Conservation (phyloP, 1,140 invertebrate genomes). For the Temnothorax nylanderi region DNA sequence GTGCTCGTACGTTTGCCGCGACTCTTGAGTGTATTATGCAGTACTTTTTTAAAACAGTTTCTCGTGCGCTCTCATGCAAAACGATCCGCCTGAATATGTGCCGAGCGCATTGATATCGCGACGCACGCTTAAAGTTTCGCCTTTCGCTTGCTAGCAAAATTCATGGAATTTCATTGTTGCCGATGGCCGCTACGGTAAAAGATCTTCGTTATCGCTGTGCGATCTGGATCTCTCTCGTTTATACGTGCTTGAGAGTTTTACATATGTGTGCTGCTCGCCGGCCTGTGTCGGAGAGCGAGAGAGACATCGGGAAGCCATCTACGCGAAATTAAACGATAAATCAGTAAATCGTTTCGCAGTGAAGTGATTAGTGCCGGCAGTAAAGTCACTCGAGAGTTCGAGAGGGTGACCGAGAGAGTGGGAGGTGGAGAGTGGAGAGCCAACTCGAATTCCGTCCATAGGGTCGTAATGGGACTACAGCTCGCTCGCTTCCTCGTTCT, state of each 20-base stretch:
- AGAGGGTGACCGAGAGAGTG: slow-evolving; percentile 30
- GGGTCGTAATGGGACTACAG: not conserved
- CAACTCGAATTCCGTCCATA: slow-evolving; percentile 44
- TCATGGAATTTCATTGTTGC: slow-evolving; percentile 46
- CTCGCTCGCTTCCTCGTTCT: slow-evolving; percentile 6
- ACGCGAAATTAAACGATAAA: slow-evolving; percentile 74
- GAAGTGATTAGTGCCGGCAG: slow-evolving; percentile 72
- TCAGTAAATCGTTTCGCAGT: slow-evolving; percentile 72
- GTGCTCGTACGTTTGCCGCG: not conserved
- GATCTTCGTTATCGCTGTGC: slow-evolving; percentile 14
- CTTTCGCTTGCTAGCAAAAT: not conserved
- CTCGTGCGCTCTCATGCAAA: not conserved
- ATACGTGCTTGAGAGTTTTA: slow-evolving; percentile 9
- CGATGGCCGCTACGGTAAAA: slow-evolving; percentile 39
- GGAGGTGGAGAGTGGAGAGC: slow-evolving; percentile 4
- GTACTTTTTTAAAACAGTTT: not conserved
- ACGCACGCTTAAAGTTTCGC: not conserved
- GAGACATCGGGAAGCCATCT: slow-evolving; percentile 64
- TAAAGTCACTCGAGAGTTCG: slow-evolving; percentile 57
- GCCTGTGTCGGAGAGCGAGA: not conserved
- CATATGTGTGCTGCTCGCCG: not conserved
- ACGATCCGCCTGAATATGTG: not conserved
- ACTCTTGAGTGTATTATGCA: not conserved
- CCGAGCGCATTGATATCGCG: not conserved
- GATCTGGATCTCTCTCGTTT: slow-evolving; percentile 25